Base-by-base conservation (phyloP, 2,113 vertebrate species). In the Macroglossus sobrinus region DNA sequence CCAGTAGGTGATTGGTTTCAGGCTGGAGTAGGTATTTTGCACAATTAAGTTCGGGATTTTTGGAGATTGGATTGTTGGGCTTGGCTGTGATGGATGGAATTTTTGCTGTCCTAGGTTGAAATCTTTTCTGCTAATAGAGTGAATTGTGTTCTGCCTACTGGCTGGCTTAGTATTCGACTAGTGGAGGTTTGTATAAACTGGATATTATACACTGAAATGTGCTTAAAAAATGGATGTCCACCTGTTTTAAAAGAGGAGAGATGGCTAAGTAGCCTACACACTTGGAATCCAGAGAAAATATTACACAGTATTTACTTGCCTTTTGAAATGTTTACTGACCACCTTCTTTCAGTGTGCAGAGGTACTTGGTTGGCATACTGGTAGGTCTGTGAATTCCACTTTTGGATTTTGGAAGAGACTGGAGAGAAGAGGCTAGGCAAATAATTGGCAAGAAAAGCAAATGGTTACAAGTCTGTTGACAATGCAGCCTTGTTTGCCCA, bases 361-460 rank as follows among this genome's bases (percentile, higher is more conserved):
- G 61, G 14, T 66, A 84, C 61, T 66, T 38, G 68, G 40, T 28
- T 85, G 24, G 1, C 11, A 61, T 13, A 50, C 9, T 74, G 53
- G 14, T 76, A 55, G 45, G 91, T 94, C 22, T 89, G 33, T 93
- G n/a, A 72, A n/a, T 95, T 96, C 93, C 50, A 66, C 64, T 88
- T 95, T 53, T 21, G 59, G n/a, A 38, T 71, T 28, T 81, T 76
- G 75, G 24, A 33, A 76, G 75, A 88, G 71, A 93, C 61, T 53
- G 43, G 35, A 64, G 91, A 76, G 84, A 61, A 94, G 47, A 80
- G 69, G 68, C 74, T 74, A 61, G 78, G 80, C 84, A 93, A 89
- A 72, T 96, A 89, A 91, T 84, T 94, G 94, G 80, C 80, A 91
- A 84, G 92, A 57, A 96, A 84, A 95, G 18, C n/a, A 96, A 84